These are phyloP conservation scores for Pantherophis guttatus DNA, from an alignment of 2,113 vertebrate genomes.

Conservation along the genomic window DNA sequence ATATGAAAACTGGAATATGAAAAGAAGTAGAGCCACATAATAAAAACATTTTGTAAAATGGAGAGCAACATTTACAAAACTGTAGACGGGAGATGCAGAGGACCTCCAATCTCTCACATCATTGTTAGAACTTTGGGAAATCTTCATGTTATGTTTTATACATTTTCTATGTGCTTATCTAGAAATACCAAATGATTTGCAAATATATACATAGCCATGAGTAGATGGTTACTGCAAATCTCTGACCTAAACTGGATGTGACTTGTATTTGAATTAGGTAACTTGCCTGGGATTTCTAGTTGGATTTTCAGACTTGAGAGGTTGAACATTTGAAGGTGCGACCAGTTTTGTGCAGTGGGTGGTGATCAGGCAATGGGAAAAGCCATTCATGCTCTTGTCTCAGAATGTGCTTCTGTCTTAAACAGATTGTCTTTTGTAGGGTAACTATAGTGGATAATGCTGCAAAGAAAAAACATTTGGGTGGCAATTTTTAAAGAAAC, in stretches of 20 bases:
- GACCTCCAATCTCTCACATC: not conserved
- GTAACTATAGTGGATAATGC: not conserved
- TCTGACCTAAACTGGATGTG: not conserved
- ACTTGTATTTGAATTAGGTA: not conserved
- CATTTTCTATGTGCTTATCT: not conserved
- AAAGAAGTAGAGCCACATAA: not conserved
- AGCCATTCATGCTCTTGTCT: not conserved
- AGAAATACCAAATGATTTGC: not conserved
- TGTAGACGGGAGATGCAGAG: not conserved
- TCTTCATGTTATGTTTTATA: not conserved
- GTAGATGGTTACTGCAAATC: not conserved
- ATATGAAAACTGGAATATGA: conserved; percentile 28
- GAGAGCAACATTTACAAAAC: conserved; percentile 10
- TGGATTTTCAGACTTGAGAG: not conserved
- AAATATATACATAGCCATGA: not conserved
- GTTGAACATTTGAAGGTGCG: not conserved
- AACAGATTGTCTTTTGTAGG: not conserved
- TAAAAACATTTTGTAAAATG: conserved; percentile 19
- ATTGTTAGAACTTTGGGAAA: not conserved
- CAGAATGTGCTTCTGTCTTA: not conserved
- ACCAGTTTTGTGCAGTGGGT: not conserved
- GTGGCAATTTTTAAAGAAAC: not conserved
- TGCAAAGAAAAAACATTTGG: not conserved
- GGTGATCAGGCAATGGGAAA: not conserved
- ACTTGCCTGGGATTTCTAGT: not conserved